Base-by-base conservation (phyloP, 2,113 vertebrate species). In the Lagopus muta region DNA sequence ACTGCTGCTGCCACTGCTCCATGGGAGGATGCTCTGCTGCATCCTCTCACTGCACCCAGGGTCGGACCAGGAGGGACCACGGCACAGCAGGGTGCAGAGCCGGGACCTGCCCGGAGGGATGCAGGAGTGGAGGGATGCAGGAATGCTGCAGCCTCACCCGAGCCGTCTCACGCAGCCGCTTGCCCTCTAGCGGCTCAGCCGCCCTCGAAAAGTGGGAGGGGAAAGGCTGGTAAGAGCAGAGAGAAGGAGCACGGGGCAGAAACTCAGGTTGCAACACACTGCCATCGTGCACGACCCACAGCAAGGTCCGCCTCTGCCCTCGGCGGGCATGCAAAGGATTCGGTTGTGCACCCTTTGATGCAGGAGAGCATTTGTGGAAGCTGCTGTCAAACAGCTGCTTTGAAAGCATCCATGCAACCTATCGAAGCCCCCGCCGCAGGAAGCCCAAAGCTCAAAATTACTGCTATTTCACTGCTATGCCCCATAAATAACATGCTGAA, bases 131-230 rank as follows among this genome's bases (percentile, higher is more conserved):
- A 64, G n/a, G 61, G 61, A 40, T 64, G 61, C 61, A 17, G 61
- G 38, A 38, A 38, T 38, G 61, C 38, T 27, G 61, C 61, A 64
- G 61, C 61, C 36, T 64, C 61, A 24, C 61, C 38, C 40, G 28
- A 13, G 73, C 89, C 30, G 81, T 83, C 86, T 77, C 30, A 20
- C 60, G 86, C 94, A 66, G 75, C 92, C 92, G 93, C 95, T 95
- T 96, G 97, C 95, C 96, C 96, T 97, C 97, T 93, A 93, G 97
- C 92, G 97, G 94, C 86, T 80, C 70, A 94, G 86, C 36, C 62
- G 1, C 84, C 45, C 58, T 7, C 2, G 10, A 72, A 8, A 4
- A 11, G n/a, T 34, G 8, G 21, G 3, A 64, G 43, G 25, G 20
- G 11, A 24, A 2, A 8, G 20, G 17, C 24, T 27, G 16, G 17